phyloP scores from a whole-genome alignment of 2,888 invertebrate species.

The Trissoscelio sp. region DNA sequence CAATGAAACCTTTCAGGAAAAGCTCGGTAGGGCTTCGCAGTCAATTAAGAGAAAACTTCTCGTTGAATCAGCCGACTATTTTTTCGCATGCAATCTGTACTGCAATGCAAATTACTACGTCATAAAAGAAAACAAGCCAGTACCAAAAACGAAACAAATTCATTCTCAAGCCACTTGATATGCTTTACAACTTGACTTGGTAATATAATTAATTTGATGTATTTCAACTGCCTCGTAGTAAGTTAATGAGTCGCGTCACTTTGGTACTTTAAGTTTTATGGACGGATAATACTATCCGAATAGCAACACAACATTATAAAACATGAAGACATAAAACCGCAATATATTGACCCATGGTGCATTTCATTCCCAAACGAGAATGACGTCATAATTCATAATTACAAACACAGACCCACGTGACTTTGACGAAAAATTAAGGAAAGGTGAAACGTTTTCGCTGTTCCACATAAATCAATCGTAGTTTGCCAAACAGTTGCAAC shows the following conservation, averaged over 20 bases:
- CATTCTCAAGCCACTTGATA: slow-evolving; percentile 10
- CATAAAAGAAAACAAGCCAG: background rate
- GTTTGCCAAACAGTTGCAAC: slow-evolving; percentile 12
- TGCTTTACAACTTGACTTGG: background rate
- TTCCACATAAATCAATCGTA: slow-evolving; percentile 20
- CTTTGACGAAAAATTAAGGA: slow-evolving; percentile 29
- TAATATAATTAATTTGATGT: slow-evolving; percentile 44
- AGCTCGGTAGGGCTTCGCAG: slow-evolving; percentile 41
- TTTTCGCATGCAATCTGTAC: no score
- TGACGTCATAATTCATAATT: slow-evolving; percentile 34
- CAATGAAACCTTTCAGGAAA: slow-evolving; percentile 48
- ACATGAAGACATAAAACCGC: slow-evolving; percentile 38
- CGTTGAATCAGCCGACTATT: slow-evolving; percentile 36
- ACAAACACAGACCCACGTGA: slow-evolving; percentile 4
- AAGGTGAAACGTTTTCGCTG: slow-evolving; percentile 15
- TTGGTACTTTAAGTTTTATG: slow-evolving; percentile 38
- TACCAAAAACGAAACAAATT: slow-evolving; percentile 5
- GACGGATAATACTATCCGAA: slow-evolving; percentile 26
- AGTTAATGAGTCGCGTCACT: slow-evolving; percentile 43
- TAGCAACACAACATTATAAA: slow-evolving; percentile 33
- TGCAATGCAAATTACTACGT: no score
- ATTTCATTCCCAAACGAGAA: slow-evolving; percentile 32
- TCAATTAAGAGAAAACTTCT: slow-evolving; percentile 38
- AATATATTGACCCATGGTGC: slow-evolving; percentile 4
- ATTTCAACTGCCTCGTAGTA: slow-evolving; percentile 28